These are phyloP conservation scores for Heloderma charlesbogerti DNA, from an alignment of 2,113 vertebrate genomes.

Conservation along the genomic window DNA sequence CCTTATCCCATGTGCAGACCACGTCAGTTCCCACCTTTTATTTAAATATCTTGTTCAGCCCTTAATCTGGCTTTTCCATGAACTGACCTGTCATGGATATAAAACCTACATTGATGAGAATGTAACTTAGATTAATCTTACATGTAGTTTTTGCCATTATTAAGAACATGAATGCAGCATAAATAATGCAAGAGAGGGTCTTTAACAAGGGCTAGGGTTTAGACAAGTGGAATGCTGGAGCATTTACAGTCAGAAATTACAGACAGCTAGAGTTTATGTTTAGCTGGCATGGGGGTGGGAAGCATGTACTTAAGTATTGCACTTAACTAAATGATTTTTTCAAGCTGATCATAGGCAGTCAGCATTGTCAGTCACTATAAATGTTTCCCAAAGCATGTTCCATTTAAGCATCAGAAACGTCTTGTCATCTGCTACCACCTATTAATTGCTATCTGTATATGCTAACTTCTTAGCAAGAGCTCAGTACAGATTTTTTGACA, in stretches of 20 bases:
- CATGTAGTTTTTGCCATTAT: neutral
- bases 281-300: neutral
- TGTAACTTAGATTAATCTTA: neutral
- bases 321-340: slow-evolving; percentile 18
- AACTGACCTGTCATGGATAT: neutral
- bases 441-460: slow-evolving; percentile 12
- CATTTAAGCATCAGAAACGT: neutral
- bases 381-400: neutral
- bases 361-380: slow-evolving; percentile 3
- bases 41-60: neutral
- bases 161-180: neutral
- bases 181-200: neutral
- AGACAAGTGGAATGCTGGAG: neutral
- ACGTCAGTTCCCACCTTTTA: too few species aligned
- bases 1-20: neutral
- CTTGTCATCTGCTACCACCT: slow-evolving; percentile 17
- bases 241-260: neutral
- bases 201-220: neutral
- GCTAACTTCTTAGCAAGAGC: slow-evolving; percentile 28
- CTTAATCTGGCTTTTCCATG: neutral
- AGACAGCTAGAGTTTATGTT: neutral
- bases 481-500: slow-evolving; percentile 40
- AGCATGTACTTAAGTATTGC: neutral
- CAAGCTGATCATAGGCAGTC: slow-evolving; percentile 27
- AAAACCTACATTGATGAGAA: neutral